phyloP scores from a whole-genome alignment of 2,113 vertebrate species.

The Recurvirostra avosetta region DNA sequence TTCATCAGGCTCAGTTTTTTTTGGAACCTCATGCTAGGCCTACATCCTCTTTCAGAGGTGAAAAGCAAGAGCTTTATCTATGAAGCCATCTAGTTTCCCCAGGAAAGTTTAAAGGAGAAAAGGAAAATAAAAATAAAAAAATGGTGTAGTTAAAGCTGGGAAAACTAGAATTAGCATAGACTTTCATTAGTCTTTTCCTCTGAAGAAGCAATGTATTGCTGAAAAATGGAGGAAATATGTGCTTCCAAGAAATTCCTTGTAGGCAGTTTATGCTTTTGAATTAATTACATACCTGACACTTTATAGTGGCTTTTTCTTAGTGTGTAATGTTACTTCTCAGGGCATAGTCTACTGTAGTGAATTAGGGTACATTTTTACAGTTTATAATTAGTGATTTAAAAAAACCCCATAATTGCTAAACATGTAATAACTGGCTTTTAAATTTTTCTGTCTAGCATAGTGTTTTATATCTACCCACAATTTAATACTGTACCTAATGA shows the following conservation, averaged over 20 bases:
- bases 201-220: background rate
- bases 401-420: background rate
- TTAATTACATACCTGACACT: conserved; percentile 23
- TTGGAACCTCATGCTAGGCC: background rate
- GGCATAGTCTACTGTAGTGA: conserved; percentile 66
- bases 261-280: conserved; percentile 24
- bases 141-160: background rate
- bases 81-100: background rate
- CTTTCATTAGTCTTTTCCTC: background rate
- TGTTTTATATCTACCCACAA: conserved; percentile 47
- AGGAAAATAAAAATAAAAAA: background rate
- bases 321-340: conserved; percentile 71
- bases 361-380: conserved; percentile 61
- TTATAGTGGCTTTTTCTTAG: conserved; percentile 40
- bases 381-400: conserved; percentile 44
- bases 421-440: conserved; percentile 21
- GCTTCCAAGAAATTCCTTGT: conserved; percentile 51
- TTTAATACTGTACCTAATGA: conserved; percentile 2
- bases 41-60: background rate
- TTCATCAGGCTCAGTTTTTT: background rate
- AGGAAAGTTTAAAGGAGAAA: background rate
- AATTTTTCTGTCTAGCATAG: background rate
- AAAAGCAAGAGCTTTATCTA: conserved; percentile 3
- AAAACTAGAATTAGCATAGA: background rate
- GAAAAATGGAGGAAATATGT: conserved; percentile 13